These are phyloP conservation scores for Cheiracanthium punctorium DNA, from an alignment of 2,888 invertebrate species.

Conservation along the genomic window DNA sequence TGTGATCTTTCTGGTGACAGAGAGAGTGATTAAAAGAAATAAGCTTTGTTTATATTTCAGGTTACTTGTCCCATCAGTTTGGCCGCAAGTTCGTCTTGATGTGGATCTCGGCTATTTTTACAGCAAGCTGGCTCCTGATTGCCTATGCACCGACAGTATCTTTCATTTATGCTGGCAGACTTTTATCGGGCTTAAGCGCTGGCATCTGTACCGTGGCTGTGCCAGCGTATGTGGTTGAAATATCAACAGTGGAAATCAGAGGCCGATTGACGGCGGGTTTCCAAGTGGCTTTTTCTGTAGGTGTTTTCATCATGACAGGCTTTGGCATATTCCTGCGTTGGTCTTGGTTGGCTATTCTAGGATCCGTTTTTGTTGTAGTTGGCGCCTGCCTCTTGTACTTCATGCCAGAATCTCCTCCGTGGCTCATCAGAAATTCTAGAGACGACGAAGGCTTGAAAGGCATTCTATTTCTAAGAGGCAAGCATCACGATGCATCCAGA, in stretches of 20 bases:
- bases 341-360: constrained; percentile 33
- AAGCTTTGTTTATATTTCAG: constrained; percentile 29
- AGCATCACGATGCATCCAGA: constrained; percentile 66
- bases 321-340: constrained; percentile 42
- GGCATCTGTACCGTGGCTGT: constrained; percentile 65
- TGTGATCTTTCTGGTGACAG: no score
- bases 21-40: no score
- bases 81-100: constrained; percentile 74
- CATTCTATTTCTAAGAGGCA: constrained; percentile 73
- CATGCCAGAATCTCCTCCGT: constrained; percentile 69
- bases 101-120: constrained; percentile 74
- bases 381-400: constrained; percentile 25
- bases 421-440: constrained; percentile 55
- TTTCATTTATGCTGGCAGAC: constrained; percentile 55
- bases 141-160: constrained; percentile 56
- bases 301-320: constrained; percentile 34
- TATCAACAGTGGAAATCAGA: constrained; percentile 55
- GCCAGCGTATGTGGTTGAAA: constrained; percentile 70
- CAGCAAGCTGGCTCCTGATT: constrained; percentile 75
- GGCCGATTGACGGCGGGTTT: constrained; percentile 68
- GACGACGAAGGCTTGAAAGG: constrained; percentile 72
- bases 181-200: constrained; percentile 54
- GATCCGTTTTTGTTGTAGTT: not conserved
- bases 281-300: constrained; percentile 56
- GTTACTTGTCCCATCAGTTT: constrained; percentile 66